A percentile compares a stretch with the other conserved stretches of the same genome.
Conservation (phyloP, 2,113 vertebrate genomes). For the Macaca nemestrina region DNA sequence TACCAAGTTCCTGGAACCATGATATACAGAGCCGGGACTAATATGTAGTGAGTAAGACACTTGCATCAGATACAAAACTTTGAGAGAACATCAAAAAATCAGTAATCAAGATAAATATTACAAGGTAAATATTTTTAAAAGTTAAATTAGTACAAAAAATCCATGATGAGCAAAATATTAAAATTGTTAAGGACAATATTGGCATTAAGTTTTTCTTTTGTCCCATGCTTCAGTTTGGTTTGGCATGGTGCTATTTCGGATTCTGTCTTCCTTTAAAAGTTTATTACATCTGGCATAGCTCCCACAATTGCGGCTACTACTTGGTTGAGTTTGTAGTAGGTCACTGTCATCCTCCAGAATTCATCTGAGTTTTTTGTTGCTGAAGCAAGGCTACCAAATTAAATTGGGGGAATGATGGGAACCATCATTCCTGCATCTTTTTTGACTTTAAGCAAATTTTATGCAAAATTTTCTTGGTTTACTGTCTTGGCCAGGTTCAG, state of each 20-base stretch:
- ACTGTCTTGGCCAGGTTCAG: not conserved
- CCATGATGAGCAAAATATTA: not conserved
- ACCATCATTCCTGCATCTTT: not conserved
- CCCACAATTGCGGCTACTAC: not conserved
- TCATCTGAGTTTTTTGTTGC: not conserved
- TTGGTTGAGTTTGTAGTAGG: not conserved
- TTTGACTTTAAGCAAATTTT: not conserved
- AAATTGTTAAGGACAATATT: not conserved
- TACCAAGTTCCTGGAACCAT: not conserved
- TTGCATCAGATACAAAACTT: not conserved
- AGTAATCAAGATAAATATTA: not conserved
- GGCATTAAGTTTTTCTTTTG: not conserved
- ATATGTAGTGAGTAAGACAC: not conserved
- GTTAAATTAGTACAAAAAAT: not conserved
- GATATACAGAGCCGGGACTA: not conserved
- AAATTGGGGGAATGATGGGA: not conserved
- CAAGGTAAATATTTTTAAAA: not conserved
- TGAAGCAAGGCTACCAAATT: not conserved
- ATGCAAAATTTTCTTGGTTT: not conserved
- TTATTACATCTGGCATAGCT: not conserved
- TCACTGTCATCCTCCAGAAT: not conserved
- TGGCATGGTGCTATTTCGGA: not conserved
- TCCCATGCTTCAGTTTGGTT: not conserved
- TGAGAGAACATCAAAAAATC: not conserved
- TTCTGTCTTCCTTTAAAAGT: not conserved